These are phyloP conservation scores for Cercopithecus petaurista DNA, from an alignment of 2,797 vertebrate genomes.

Conservation along the genomic window DNA sequence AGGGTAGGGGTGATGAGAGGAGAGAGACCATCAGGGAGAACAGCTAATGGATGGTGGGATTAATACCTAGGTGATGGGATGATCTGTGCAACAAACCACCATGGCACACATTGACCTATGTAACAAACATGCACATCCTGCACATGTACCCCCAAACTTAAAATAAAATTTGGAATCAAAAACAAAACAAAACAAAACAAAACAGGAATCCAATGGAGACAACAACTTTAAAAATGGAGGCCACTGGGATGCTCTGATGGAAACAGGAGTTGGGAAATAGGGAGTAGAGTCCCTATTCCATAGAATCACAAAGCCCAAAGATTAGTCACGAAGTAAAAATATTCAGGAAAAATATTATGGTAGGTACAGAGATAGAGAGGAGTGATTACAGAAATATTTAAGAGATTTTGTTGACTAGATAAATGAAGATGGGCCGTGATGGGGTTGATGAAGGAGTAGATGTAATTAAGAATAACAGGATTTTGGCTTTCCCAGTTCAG, in stretches of 20 bases:
- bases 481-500: background rate
- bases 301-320: background rate
- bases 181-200: too few species aligned
- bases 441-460: background rate
- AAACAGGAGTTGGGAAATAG: background rate
- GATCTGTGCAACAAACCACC: too few species aligned
- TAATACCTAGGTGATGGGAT: too few species aligned
- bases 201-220: background rate
- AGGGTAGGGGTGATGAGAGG: too few species aligned
- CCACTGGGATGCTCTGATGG: background rate
- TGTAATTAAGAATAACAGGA: background rate
- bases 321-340: background rate
- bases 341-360: background rate
- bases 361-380: background rate
- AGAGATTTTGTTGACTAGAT: background rate
- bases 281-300: background rate
- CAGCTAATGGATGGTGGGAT: too few species aligned
- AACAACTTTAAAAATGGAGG: background rate
- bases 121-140: too few species aligned
- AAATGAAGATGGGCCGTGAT: too few species aligned
- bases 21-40: too few species aligned
- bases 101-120: too few species aligned
- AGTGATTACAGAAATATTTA: background rate
- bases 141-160: too few species aligned
- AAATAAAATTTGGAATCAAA: too few species aligned